Evolutionary conservation across 2,888 invertebrate species (phyloP).

Genomic region (Cremastobaeus sp.): DNA sequence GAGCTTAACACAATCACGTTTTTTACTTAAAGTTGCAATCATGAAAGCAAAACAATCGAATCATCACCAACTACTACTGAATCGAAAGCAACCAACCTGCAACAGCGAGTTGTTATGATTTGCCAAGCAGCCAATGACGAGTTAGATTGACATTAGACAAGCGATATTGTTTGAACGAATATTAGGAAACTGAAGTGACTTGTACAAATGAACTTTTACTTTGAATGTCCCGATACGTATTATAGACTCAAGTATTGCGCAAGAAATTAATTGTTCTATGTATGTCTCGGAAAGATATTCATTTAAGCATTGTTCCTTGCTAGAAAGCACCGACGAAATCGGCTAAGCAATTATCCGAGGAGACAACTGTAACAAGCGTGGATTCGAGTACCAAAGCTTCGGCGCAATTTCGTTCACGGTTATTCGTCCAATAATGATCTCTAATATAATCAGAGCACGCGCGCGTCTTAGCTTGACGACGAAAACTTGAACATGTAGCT

Average conservation of each 20-base stretch:
- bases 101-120: too few species aligned
- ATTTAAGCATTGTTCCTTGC: constrained; percentile 14
- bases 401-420: constrained; percentile 19
- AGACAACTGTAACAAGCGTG: neutral
- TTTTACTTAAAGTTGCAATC: too few species aligned
- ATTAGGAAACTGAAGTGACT: too few species aligned
- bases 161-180: too few species aligned
- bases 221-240: neutral
- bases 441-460: constrained; percentile 41
- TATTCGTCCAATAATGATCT: constrained; percentile 55
- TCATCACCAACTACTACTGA: too few species aligned
- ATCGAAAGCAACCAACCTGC: too few species aligned
- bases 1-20: too few species aligned
- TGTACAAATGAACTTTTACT: neutral
- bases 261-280: neutral
- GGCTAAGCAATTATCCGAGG: neutral
- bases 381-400: constrained; percentile 9
- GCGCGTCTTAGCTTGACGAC: constrained; percentile 32
- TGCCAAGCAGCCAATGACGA: too few species aligned
- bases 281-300: constrained; percentile 3
- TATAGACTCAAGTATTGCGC: constrained; percentile 4
- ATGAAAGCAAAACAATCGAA: too few species aligned
- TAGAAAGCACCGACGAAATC: constrained; percentile 1
- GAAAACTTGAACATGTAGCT: constrained; percentile 12
- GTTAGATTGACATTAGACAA: too few species aligned